Evolutionary conservation across 2,888 invertebrate species (phyloP).

Genomic region (Microctonus hyperodae): DNA sequence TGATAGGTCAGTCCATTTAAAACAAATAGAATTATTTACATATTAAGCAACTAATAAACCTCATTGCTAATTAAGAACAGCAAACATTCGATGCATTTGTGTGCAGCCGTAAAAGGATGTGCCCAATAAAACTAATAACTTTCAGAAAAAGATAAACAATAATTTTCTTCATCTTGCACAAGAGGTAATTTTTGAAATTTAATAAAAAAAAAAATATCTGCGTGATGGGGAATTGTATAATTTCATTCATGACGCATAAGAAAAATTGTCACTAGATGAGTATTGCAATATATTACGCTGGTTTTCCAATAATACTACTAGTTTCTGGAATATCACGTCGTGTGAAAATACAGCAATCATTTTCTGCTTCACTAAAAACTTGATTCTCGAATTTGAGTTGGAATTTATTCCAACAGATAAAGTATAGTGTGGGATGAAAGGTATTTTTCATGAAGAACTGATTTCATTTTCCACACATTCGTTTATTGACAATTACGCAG

Average conservation of each 20-base stretch:
- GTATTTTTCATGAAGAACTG: too few relatives aligned
- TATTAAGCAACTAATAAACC: conserved; percentile 13
- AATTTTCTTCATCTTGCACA: neutral
- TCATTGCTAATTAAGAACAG: neutral
- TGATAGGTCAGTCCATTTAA: neutral
- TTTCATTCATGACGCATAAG: neutral
- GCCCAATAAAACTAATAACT: neutral
- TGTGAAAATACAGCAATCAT: too few relatives aligned
- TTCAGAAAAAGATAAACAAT: neutral
- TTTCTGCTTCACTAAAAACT: too few relatives aligned
- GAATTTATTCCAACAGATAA: too few relatives aligned
- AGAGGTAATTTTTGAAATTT: neutral
- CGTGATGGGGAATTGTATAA: neutral
- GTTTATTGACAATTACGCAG: too few relatives aligned
- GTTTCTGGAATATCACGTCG: too few relatives aligned
- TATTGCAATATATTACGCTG: too few relatives aligned
- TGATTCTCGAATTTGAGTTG: too few relatives aligned
- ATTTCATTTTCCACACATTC: too few relatives aligned
- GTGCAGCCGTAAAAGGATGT: neutral
- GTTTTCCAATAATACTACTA: too few relatives aligned
- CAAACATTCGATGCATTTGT: neutral
- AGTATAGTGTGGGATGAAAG: too few relatives aligned
- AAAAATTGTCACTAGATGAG: too few relatives aligned
- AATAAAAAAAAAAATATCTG: neutral
- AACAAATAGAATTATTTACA: neutral